phyloP scores from a whole-genome alignment of 2,888 invertebrate genomes.

The Myopa tessellatipennis region DNA sequence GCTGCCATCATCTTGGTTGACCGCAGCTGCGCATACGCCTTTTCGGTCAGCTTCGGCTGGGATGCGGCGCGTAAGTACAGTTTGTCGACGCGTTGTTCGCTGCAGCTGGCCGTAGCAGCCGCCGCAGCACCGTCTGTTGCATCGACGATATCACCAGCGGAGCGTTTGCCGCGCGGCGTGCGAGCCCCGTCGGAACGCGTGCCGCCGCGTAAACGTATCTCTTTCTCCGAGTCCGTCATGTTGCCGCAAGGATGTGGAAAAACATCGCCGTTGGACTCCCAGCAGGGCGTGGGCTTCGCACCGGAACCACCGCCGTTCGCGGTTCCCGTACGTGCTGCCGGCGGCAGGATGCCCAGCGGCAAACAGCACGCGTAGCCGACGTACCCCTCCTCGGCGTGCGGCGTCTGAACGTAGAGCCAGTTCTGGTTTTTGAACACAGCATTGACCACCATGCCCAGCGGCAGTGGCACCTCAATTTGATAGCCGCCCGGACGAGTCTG shows the following conservation, averaged over 20 bases:
- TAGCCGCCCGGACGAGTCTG: constrained; percentile 79
- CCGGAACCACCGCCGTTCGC: constrained; percentile 47
- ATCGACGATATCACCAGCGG: constrained; percentile 33
- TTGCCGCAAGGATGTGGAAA: constrained; percentile 85
- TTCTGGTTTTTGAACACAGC: constrained; percentile 87
- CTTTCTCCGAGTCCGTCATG: constrained; percentile 83
- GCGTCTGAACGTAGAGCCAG: constrained; percentile 88
- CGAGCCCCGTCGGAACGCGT: constrained; percentile 78
- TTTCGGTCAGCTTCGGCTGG: constrained; percentile 69
- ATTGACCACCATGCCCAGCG: constrained; percentile 86
- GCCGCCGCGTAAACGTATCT: constrained; percentile 71
- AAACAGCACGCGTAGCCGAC: constrained; percentile 81
- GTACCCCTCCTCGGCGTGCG: constrained; percentile 86
- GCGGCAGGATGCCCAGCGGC: constrained; percentile 80
- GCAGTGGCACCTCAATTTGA: constrained; percentile 76
- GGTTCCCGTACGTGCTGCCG: constrained; percentile 57
- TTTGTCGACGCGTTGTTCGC: constrained; percentile 79
- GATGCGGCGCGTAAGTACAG: constrained; percentile 76
- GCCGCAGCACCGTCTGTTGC: constrained; percentile 52
- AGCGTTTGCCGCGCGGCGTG: constrained; percentile 67
- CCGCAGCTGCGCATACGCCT: constrained; percentile 66
- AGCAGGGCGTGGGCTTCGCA: constrained; percentile 76
- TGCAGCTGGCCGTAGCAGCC: constrained; percentile 67
- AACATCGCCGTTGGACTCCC: constrained; percentile 85
- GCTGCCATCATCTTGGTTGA: constrained; percentile 57